Evolutionary conservation across 2,888 invertebrate species (phyloP), one percentile per base, ranked within the genome.

Genomic region (Fabriciana adippe): DNA sequence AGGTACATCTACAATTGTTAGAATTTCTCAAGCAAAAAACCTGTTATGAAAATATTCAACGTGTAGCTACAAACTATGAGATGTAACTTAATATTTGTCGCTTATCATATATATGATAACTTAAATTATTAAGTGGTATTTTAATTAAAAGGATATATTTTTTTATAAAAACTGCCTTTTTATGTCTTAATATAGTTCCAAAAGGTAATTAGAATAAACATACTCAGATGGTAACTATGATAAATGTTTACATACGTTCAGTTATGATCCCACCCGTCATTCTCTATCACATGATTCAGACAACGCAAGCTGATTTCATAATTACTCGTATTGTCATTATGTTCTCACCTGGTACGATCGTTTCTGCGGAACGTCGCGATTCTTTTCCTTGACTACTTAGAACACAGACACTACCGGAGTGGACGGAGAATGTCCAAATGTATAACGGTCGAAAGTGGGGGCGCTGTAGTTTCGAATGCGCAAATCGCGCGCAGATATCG

Each of bases 381-480:
- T 79, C 79, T 73, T 76, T 74, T 76, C 77, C 76, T 76, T 78
- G 78, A 81, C 80, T 81, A 81, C 81, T 78, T 76, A 81, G 76
- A 81, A 79, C 90, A 90, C 91, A 85, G 81, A 83, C 91, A 92
- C 90, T 85, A 83, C 76, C 77, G 76, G 81, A 75, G 75, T 74
- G 80, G 82, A 84, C 82, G 79, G 80, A 78, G 78, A 79, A 74
- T 76, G 80, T 80, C 79, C 82, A 73, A 73, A 66, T 61, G 72
- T 64, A 73, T 72, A 74, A 74, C 73, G 76, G 75, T 73, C 55
- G 63, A 60, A 75, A 74, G 78, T 76, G 81, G 76, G 80, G 81
- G 83, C 84, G 84, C 79, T 77, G 80, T 76, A 76, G 78, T 79
- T 78, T 81, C 73, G 71, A 71, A 63, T 68, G 78, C 76, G 78